Conservation (phyloP, 2,113 vertebrate genomes). For the Strigops habroptila region DNA sequence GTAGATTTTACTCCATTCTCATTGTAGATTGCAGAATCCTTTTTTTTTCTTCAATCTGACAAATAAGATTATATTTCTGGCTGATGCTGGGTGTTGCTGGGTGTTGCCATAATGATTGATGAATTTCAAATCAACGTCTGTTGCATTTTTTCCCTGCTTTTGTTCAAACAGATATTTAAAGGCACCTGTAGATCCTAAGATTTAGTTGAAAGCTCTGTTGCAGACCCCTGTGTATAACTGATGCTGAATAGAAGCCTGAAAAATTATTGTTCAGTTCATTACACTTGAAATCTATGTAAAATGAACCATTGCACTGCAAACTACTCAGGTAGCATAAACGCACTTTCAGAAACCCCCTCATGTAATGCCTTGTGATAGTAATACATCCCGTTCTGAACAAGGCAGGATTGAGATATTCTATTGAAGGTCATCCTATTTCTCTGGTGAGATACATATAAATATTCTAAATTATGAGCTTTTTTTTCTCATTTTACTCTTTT, state of each 20-base stretch:
- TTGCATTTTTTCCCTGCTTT: background rate
- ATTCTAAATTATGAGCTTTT: background rate
- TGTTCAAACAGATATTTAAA: background rate
- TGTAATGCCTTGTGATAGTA: background rate
- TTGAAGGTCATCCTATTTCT: background rate
- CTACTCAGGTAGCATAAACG: background rate
- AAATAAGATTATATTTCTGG: background rate
- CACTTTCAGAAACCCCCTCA: background rate
- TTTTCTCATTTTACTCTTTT: background rate
- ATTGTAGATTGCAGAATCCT: background rate
- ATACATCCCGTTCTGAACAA: background rate
- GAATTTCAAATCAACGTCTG: background rate
- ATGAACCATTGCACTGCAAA: background rate
- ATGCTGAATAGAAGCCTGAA: background rate
- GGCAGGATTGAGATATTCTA: background rate
- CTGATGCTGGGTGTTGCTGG: background rate
- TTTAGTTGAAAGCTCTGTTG: background rate
- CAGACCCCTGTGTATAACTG: background rate
- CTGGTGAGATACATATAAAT: background rate
- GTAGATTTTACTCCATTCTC: background rate
- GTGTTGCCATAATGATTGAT: background rate
- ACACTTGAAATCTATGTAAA: background rate
- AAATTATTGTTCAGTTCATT: background rate
- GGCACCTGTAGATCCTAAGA: background rate
- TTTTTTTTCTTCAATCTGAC: background rate